A percentile compares a stretch with the other conserved stretches of the same genome.
Conservation (phyloP, 2,888 invertebrate genomes). For the Fissipunctia ypsillon region DNA sequence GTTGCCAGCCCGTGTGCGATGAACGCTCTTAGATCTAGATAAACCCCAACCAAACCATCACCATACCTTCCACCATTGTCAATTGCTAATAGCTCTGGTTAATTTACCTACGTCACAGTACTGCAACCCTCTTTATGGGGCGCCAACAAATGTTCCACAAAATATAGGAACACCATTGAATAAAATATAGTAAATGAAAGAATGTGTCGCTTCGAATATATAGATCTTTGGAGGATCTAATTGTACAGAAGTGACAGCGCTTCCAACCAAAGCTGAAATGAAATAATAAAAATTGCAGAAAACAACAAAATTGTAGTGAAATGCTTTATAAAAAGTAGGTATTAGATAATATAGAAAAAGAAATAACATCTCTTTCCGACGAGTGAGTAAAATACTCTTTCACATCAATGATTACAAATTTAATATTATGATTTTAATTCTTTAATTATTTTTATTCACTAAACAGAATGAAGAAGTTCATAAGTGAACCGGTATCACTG, state of each 20-base stretch:
- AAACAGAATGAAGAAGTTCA: not conserved
- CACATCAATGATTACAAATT: not conserved
- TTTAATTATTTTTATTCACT: not conserved
- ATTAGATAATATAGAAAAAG: not conserved
- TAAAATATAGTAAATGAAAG: slow-evolving; percentile 32
- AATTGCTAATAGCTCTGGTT: not conserved
- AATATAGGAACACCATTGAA: slow-evolving; percentile 30
- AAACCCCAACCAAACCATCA: slow-evolving; percentile 11
- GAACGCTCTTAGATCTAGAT: too few species aligned
- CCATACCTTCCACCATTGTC: not conserved
- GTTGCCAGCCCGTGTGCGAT: too few species aligned
- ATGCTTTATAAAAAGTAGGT: not conserved
- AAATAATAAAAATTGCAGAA: slow-evolving; percentile 1
- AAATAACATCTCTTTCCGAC: not conserved
- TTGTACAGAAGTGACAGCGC: slow-evolving; percentile 2
- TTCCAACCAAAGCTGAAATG: slow-evolving; percentile 25
- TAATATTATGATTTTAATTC: not conserved
- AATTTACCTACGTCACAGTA: not conserved
- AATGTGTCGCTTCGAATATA: slow-evolving; percentile 22
- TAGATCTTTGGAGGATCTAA: slow-evolving; percentile 15
- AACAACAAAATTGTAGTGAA: not conserved
- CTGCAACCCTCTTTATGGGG: not conserved
- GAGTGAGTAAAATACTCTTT: not conserved
- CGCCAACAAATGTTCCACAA: slow-evolving; percentile 40
- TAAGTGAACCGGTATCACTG: not conserved